Evolutionary conservation across 1,140 invertebrate genomes (phyloP).

Genomic region (Bombus balteatus): DNA sequence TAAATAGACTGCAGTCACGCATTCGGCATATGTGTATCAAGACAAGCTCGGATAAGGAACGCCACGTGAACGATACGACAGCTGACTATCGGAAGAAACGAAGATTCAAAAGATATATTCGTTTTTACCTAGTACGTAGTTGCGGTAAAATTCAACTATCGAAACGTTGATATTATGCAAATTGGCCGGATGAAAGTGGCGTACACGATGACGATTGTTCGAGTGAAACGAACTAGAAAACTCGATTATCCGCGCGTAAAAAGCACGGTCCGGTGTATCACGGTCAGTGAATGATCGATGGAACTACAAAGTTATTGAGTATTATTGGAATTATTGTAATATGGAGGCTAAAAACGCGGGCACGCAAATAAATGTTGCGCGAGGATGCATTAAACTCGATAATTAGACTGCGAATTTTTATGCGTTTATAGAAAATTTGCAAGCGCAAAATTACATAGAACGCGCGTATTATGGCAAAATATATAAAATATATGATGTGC

Average conservation of each 20-base stretch:
- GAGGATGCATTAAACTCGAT: neutral
- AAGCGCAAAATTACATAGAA: too few species aligned
- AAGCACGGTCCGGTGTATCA: neutral
- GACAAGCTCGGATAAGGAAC: constrained; percentile 21
- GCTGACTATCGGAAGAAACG: neutral
- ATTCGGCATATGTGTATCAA: neutral
- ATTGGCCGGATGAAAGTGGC: neutral
- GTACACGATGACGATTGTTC: neutral
- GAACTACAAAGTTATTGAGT: neutral
- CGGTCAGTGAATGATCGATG: constrained; percentile 4
- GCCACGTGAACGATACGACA: constrained; percentile 6
- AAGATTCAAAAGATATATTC: neutral
- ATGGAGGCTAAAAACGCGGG: neutral
- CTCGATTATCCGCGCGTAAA: constrained; percentile 4
- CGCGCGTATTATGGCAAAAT: too few species aligned
- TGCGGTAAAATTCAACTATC: neutral
- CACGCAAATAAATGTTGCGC: neutral
- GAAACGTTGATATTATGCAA: constrained; percentile 1
- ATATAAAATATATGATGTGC: too few species aligned
- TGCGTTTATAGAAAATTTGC: too few species aligned
- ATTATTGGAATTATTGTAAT: neutral
- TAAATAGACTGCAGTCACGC: constrained; percentile 66
- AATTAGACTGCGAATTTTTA: neutral
- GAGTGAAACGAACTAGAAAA: neutral
- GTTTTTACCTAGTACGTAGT: neutral